A percentile compares a stretch with the other conserved stretches of the same genome.
Evolutionary conservation across 1,140 invertebrate species (phyloP).

Genomic region (Liolophura sinensis): DNA sequence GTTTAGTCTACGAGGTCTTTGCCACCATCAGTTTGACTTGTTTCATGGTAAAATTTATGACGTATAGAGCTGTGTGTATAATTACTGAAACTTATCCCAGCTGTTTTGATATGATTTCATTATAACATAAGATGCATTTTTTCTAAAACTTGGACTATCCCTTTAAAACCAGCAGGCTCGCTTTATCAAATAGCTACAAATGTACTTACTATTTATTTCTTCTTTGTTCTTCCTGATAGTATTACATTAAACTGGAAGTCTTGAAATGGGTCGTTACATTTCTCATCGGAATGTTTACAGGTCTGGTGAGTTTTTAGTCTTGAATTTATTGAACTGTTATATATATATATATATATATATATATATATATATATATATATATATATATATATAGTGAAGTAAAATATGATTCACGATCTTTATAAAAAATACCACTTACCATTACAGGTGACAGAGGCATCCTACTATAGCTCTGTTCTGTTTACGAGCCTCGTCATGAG

Average conservation of each 20-base stretch:
- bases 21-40: not conserved
- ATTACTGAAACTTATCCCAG: not conserved
- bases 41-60: not conserved
- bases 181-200: not conserved
- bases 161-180: not conserved
- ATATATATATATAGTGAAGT: not conserved
- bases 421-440: not conserved
- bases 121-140: not conserved
- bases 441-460: not conserved
- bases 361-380: not conserved
- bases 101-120: not conserved
- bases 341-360: not conserved
- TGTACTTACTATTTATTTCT: not conserved
- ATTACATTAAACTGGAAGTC: constrained; percentile 28
- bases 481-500: too few relatives aligned
- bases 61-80: not conserved
- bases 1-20: too few relatives aligned
- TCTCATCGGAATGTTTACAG: constrained; percentile 88
- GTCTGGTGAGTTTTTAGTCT: constrained; percentile 65
- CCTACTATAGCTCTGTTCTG: too few relatives aligned
- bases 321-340: not conserved
- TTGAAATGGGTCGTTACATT: constrained; percentile 85
- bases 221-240: constrained; percentile 20
- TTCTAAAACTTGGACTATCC: not conserved
- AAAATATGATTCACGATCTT: not conserved